Percentiles rank a stretch among this genome's conserved stretches.
These are phyloP conservation scores for Torymus texanus DNA, from an alignment of 2,888 invertebrate species.

Conservation along the genomic window DNA sequence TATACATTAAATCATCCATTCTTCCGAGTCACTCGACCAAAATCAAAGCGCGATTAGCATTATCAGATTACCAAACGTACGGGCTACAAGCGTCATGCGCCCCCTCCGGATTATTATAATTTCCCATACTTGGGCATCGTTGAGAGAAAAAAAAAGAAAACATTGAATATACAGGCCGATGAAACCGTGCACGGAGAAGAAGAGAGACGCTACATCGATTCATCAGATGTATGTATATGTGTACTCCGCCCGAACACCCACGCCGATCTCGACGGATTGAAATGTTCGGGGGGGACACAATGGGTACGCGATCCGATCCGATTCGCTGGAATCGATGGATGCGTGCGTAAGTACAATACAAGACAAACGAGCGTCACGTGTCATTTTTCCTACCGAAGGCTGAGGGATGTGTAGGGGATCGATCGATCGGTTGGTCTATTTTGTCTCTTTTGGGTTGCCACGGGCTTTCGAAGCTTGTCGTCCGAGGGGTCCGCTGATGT, in stretches of 20 bases:
- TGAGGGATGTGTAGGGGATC: background rate
- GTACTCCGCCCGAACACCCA: slow-evolving; percentile 53
- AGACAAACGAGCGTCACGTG: slow-evolving; percentile 41
- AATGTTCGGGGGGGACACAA: slow-evolving; percentile 8
- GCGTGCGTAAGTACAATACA: background rate
- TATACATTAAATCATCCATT: background rate
- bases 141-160: slow-evolving; percentile 17
- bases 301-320: slow-evolving; percentile 40
- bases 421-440: slow-evolving; percentile 10
- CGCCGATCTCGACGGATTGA: slow-evolving; percentile 36
- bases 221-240: slow-evolving; percentile 50
- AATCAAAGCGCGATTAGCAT: slow-evolving; percentile 28
- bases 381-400: slow-evolving; percentile 33
- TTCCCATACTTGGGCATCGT: slow-evolving; percentile 32
- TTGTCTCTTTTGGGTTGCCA: background rate
- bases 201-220: slow-evolving; percentile 1
- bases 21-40: slow-evolving; percentile 21
- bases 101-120: slow-evolving; percentile 38
- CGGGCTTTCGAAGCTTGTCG: too few relatives aligned
- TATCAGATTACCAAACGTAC: slow-evolving; percentile 27
- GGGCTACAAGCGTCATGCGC: background rate
- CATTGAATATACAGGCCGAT: slow-evolving; percentile 5
- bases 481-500: too few relatives aligned
- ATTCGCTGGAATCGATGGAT: slow-evolving; percentile 44
- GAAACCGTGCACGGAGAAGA: slow-evolving; percentile 29